Percentiles rank a stretch among this genome's conserved stretches.
phyloP scores from a whole-genome alignment of 1,140 invertebrate genomes.

The Meteorus sp. region DNA sequence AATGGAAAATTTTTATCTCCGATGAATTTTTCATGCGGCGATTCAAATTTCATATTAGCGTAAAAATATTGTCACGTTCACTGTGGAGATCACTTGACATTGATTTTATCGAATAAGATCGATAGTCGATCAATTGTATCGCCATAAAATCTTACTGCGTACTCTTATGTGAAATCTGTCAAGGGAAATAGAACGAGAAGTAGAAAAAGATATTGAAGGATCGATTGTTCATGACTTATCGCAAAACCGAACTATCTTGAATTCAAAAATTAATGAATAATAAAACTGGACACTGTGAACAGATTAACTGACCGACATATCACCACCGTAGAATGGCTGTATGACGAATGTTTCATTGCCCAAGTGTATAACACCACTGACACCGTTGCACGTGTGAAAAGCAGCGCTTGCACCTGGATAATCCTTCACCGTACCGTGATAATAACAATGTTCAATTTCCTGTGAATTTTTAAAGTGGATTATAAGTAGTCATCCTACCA shows the following conservation, averaged over 20 bases:
- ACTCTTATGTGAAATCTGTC: no score
- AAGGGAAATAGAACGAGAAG: neutral
- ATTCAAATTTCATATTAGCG: no score
- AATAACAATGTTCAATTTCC: slow-evolving; percentile 96
- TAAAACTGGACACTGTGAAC: slow-evolving; percentile 6
- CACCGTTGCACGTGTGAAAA: slow-evolving; percentile 95
- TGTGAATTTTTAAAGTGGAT: slow-evolving; percentile 59
- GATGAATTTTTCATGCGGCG: no score
- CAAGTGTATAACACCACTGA: slow-evolving; percentile 94
- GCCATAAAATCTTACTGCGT: no score
- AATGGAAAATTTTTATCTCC: no score
- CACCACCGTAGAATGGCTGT: slow-evolving; percentile 93
- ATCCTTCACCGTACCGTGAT: slow-evolving; percentile 92
- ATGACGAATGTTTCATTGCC: slow-evolving; percentile 97
- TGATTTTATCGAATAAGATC: no score
- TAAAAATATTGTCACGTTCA: no score
- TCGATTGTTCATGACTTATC: no score
- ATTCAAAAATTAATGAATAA: neutral
- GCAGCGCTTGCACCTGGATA: slow-evolving; percentile 94
- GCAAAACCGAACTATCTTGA: no score
- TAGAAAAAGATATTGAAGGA: neutral
- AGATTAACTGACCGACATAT: slow-evolving; percentile 85
- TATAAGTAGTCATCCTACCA: no score
- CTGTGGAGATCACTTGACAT: no score
- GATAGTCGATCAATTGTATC: no score